Base-by-base conservation (phyloP, 2,797 vertebrate species). In the Spondyliosoma cantharus region DNA sequence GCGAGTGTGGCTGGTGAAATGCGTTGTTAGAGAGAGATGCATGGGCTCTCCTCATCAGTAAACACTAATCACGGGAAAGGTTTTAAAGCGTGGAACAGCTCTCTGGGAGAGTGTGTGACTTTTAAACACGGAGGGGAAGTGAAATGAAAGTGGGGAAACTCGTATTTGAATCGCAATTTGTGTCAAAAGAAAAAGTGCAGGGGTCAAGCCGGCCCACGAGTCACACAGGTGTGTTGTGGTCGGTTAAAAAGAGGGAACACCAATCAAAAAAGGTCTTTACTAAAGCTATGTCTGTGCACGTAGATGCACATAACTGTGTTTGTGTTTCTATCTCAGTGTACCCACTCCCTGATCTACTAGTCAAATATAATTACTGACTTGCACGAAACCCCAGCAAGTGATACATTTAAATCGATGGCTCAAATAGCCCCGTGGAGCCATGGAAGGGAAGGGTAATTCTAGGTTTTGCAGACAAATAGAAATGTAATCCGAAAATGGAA, bases 291-390 rank as follows among this genome's bases (percentile, higher is more conserved):
- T 73, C 46, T 64, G 71, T 29, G n/a, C 60, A 65, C 7, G 17
- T 60, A 58, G 68, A 70, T 56, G 72, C 19, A 64, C 17, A 58
- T 56, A 49, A 71, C 32, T 71, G 57, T 78, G 61, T 82, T 74
- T 84, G 64, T 88, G 68, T 82, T 57, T 79, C 27, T 69, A 25
- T 80, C 43, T 82, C 57, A 64, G 46, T 65, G 63, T 54, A 72
- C 80, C n/a, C 62, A 57, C 48, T 45, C 72, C 84, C 74, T 88
- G 74, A 90, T 83, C 82, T 88, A 64, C 24, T 74, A 70, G 81
- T 86, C 69, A 89, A 89, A 89, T 66, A 87, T 76, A 79, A 84
- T 78, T 71, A 85, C 74, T 53, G 77, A 76, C 73, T 76, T 71
- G 62, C 64, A 22, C 67, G 60, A 83, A 48, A 76, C n/a, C 77